phyloP scores from a whole-genome alignment of 2,888 invertebrate species.

The Melanostoma scalare region DNA sequence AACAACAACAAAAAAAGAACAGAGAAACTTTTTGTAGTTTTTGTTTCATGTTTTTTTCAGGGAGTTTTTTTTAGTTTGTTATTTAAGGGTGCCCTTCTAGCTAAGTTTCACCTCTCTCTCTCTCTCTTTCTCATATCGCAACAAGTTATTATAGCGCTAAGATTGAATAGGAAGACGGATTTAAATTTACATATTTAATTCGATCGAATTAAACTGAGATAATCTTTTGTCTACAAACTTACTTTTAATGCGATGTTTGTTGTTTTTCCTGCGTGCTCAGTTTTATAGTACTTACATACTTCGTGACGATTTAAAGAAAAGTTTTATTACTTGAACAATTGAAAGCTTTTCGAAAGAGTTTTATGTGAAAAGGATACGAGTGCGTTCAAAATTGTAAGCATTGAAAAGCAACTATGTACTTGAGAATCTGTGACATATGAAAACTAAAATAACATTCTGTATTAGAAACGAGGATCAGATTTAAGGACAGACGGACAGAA shows the following conservation, averaged over 20 bases:
- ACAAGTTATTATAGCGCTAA: conserved; percentile 6
- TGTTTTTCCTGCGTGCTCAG: not conserved
- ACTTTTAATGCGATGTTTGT: conserved; percentile 12
- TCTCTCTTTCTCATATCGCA: conserved; percentile 10
- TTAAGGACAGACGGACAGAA: too few relatives aligned
- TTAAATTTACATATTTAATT: not conserved
- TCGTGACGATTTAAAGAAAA: not conserved
- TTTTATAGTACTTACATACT: conserved; percentile 10
- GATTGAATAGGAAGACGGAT: not conserved
- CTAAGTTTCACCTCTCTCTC: conserved; percentile 19
- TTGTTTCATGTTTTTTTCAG: conserved; percentile 46
- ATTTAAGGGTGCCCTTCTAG: conserved; percentile 29
- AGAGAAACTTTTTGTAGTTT: conserved; percentile 65
- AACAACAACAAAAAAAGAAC: conserved; percentile 74
- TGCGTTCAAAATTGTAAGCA: too few relatives aligned
- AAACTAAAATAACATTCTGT: too few relatives aligned
- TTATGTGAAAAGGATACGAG: too few relatives aligned
- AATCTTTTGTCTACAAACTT: conserved; percentile 7
- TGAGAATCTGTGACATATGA: too few relatives aligned
- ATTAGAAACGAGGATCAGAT: too few relatives aligned
- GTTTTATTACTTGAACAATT: too few relatives aligned
- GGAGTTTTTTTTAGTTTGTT: conserved; percentile 41
- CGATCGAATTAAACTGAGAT: not conserved
- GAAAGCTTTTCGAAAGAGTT: too few relatives aligned
- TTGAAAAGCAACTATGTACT: too few relatives aligned